Conservation (phyloP, 2,113 vertebrate species). For the Caracal caracal region DNA sequence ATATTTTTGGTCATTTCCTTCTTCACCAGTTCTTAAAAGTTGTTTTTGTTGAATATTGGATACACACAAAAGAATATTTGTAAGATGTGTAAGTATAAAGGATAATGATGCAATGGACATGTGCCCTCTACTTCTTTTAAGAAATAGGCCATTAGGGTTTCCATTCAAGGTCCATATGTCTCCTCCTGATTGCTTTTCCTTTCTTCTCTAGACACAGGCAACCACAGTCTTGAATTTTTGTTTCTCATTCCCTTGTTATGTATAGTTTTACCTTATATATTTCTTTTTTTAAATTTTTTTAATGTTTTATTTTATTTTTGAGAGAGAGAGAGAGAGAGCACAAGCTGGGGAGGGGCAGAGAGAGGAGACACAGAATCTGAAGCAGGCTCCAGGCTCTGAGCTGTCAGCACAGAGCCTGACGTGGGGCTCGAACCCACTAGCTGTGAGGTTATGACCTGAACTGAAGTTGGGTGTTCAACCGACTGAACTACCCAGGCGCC, state of each 20-base stretch:
- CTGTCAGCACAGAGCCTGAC: too few species aligned
- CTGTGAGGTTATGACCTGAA: too few species aligned
- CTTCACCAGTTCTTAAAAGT: background rate
- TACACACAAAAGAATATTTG: background rate
- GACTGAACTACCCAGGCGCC: too few species aligned
- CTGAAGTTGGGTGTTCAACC: too few species aligned
- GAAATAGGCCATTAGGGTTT: background rate
- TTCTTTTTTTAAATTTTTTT: too few species aligned
- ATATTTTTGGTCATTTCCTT: background rate
- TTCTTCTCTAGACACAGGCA: background rate
- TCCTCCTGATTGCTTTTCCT: background rate
- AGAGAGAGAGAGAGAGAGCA: too few species aligned
- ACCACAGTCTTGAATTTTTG: background rate
- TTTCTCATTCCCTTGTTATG: background rate
- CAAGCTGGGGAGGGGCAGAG: too few species aligned
- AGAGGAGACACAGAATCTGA: too few species aligned
- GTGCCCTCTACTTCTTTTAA: background rate
- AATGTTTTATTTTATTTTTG: too few species aligned
- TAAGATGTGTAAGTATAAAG: background rate
- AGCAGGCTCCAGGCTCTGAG: too few species aligned
- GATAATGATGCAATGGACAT: background rate
- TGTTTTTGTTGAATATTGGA: background rate
- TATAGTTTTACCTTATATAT: background rate
- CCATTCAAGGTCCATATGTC: background rate
- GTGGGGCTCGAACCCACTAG: too few species aligned